Evolutionary conservation across 2,113 vertebrate species (phyloP).

Genomic region (Pungitius pungitius): DNA sequence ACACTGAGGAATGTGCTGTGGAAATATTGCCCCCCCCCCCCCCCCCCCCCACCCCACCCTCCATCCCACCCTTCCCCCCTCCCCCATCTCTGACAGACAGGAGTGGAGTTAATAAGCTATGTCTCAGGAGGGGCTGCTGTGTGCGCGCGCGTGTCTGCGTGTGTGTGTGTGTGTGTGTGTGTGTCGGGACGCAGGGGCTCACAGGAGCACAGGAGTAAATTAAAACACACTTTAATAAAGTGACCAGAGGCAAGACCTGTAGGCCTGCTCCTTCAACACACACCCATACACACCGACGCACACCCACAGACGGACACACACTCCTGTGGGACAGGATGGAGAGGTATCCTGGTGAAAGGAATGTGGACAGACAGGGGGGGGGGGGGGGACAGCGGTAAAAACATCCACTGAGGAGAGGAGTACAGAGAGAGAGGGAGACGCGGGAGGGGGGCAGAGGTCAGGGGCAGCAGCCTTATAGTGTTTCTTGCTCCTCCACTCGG

Average conservation of each 20-base stretch:
- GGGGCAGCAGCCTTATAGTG: conserved; percentile 56
- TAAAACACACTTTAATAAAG: conserved; percentile 90
- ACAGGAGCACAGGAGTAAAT: conserved; percentile 83
- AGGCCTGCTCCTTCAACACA: conserved; percentile 65
- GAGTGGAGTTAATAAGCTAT: conserved; percentile 84
- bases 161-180: conserved; percentile 44
- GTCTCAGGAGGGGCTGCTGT: conserved; percentile 79
- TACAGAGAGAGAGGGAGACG: conserved; percentile 35
- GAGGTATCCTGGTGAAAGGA: conserved; percentile 86
- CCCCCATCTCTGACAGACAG: conserved; percentile 81
- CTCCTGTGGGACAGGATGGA: conserved; percentile 81
- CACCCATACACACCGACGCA: conserved; percentile 55
- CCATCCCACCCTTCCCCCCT: no score
- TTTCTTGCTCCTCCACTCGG: conserved; percentile 56
- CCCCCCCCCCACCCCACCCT: no score
- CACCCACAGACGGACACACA: conserved; percentile 62
- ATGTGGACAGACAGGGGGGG: conserved; percentile 75
- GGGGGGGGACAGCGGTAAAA: conserved; percentile 67
- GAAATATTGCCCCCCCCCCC: conserved; percentile 46
- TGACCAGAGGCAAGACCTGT: conserved; percentile 77
- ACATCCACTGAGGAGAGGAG: conserved; percentile 59
- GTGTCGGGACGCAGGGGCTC: conserved; percentile 60
- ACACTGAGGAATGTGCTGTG: conserved; percentile 68
- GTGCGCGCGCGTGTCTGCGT: conserved; percentile 36
- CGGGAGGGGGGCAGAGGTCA: conserved; percentile 53